phyloP scores from a whole-genome alignment of 2,113 vertebrate species.

The Melanostigma gelatinosum region DNA sequence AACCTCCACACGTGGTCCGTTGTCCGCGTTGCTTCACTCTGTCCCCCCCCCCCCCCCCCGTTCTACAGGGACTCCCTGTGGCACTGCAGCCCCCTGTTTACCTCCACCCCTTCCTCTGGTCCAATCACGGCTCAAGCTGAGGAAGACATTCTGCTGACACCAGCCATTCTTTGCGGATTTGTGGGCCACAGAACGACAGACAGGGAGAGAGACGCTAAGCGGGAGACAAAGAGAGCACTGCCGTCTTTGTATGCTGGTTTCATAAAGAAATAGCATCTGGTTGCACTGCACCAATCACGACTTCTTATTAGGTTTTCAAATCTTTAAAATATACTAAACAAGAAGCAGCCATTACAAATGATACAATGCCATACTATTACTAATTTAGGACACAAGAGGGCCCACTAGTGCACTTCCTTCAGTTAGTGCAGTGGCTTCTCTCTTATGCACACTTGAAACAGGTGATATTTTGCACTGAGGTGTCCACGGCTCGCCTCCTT shows the following conservation, averaged over 20 bases:
- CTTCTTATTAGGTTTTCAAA: background rate
- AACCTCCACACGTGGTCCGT: background rate
- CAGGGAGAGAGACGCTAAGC: background rate
- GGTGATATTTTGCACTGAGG: background rate
- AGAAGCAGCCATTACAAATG: background rate
- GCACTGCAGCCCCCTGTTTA: constrained; percentile 30
- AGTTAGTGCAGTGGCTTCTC: background rate
- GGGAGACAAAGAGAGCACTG: background rate
- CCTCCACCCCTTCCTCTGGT: constrained; percentile 61
- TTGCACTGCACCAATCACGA: background rate
- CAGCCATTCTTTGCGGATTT: constrained; percentile 55
- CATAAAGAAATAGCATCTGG: background rate
- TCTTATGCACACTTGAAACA: background rate
- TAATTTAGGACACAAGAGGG: constrained; percentile 55
- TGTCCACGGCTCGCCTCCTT: background rate
- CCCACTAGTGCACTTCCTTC: background rate
- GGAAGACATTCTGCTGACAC: constrained; percentile 50
- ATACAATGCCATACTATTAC: constrained; percentile 13
- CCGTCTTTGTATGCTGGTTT: background rate
- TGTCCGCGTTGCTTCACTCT: constrained; percentile 23
- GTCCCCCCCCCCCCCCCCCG: too few relatives aligned
- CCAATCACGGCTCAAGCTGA: constrained; percentile 64
- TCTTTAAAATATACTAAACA: background rate
- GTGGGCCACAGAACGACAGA: constrained; percentile 36
- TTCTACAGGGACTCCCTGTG: constrained; percentile 29